Percentiles rank a stretch among this genome's conserved stretches.
Conservation (phyloP, 2,113 vertebrate species). For the Uropsilus gracilis region DNA sequence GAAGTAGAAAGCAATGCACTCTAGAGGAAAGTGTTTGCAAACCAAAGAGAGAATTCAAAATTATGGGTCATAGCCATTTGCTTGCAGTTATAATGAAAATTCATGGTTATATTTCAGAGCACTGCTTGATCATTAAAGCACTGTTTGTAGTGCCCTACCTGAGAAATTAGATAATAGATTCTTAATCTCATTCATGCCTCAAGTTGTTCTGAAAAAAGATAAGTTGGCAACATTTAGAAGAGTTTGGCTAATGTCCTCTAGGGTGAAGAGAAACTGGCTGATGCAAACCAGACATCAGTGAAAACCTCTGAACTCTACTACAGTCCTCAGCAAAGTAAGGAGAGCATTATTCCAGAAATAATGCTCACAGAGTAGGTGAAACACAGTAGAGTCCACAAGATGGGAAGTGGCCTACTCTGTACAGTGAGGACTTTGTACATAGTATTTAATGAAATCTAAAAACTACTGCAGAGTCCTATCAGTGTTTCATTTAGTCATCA, state of each 20-base stretch:
- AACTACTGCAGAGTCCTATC: background rate
- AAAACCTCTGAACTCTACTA: rapidly evolving
- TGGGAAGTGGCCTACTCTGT: background rate
- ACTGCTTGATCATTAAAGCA: conserved; percentile 70
- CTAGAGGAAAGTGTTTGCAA: conserved; percentile 70
- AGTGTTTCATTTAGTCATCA: background rate
- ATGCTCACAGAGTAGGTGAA: background rate
- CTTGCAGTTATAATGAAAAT: conserved; percentile 78
- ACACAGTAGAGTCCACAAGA: background rate
- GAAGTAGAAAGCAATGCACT: conserved; percentile 65
- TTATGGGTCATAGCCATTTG: conserved; percentile 73
- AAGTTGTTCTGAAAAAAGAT: background rate
- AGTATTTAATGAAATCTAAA: background rate
- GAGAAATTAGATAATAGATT: conserved; percentile 57
- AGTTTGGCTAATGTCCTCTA: background rate
- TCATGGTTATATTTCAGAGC: conserved; percentile 71
- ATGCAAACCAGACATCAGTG: background rate
- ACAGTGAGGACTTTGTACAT: background rate
- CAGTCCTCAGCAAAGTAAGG: background rate
- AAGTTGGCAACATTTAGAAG: background rate
- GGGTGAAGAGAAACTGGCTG: background rate
- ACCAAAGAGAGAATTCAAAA: conserved; percentile 79
- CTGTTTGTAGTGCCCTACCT: conserved; percentile 47
- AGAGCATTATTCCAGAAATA: background rate
- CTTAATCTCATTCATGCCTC: background rate